A percentile compares a stretch with the other conserved stretches of the same genome.
Evolutionary conservation across 2,113 vertebrate species (phyloP).

Genomic region (Rissa tridactyla): DNA sequence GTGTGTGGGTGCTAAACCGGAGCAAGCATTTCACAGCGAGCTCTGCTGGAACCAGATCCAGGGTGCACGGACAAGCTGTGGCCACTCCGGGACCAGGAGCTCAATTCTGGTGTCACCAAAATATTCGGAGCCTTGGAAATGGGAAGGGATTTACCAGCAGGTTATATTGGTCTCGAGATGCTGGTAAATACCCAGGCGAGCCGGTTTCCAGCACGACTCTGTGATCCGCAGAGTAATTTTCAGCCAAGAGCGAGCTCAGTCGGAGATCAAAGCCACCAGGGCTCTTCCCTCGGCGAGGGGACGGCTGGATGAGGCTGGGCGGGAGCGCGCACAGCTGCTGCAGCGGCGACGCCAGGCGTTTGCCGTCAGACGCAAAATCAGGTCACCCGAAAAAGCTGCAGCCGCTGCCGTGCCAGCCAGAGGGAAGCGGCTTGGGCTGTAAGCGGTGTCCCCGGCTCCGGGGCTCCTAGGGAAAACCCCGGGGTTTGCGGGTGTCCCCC

Average conservation of each 20-base stretch:
- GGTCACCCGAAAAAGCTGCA: conserved; percentile 28
- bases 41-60: background rate
- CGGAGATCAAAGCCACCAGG: background rate
- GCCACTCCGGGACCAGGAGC: background rate
- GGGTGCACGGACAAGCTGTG: accelerated
- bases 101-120: background rate
- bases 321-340: background rate
- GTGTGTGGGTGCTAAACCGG: background rate
- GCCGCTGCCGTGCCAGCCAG: background rate
- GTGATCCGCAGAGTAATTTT: background rate
- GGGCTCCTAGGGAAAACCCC: background rate
- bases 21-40: background rate
- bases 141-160: background rate
- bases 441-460: background rate
- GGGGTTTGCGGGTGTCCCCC: background rate
- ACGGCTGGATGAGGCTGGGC: background rate
- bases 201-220: background rate
- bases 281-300: background rate
- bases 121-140: background rate
- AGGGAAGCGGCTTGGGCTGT: background rate
- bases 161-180: background rate
- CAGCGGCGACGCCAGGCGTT: background rate
- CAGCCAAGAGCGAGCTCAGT: background rate
- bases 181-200: background rate
- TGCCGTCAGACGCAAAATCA: background rate